These are phyloP conservation scores for Pasiphila rectangulata DNA, from an alignment of 2,888 invertebrate species.

Conservation along the genomic window DNA sequence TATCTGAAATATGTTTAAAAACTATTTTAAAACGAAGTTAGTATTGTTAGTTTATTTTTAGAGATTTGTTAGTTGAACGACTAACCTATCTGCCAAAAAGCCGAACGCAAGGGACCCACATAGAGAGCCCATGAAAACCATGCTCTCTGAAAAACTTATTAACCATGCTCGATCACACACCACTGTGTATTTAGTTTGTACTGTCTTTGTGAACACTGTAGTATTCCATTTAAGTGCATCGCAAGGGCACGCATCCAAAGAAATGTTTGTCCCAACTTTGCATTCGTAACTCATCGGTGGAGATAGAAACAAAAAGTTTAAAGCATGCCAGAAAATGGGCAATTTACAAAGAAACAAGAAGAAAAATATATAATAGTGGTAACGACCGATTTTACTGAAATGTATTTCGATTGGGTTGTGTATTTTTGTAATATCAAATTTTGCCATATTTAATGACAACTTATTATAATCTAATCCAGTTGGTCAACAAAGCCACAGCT, in stretches of 20 bases:
- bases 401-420: conserved; percentile 57
- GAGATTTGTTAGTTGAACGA: conserved; percentile 1
- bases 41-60: too few relatives aligned
- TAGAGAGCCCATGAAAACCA: conserved; percentile 54
- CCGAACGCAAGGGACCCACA: conserved; percentile 57
- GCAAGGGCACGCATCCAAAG: conserved; percentile 51
- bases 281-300: conserved; percentile 59
- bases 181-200: conserved; percentile 56
- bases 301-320: conserved; percentile 57
- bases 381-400: conserved; percentile 46
- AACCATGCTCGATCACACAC: conserved; percentile 53
- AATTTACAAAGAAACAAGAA: conserved; percentile 51
- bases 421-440: conserved; percentile 24
- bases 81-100: conserved; percentile 59
- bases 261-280: conserved; percentile 6
- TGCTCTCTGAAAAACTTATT: conserved; percentile 57
- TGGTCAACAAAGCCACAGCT: conserved; percentile 7
- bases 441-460: conserved; percentile 34
- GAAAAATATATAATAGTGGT: conserved; percentile 54
- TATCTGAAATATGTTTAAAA: conserved; percentile 40
- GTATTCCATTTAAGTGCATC: conserved; percentile 50
- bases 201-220: conserved; percentile 53
- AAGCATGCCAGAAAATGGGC: conserved; percentile 59
- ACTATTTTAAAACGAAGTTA: neutral
- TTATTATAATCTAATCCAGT: neutral